Conservation (phyloP, 2,113 vertebrate genomes). For the Nerophis ophidion region DNA sequence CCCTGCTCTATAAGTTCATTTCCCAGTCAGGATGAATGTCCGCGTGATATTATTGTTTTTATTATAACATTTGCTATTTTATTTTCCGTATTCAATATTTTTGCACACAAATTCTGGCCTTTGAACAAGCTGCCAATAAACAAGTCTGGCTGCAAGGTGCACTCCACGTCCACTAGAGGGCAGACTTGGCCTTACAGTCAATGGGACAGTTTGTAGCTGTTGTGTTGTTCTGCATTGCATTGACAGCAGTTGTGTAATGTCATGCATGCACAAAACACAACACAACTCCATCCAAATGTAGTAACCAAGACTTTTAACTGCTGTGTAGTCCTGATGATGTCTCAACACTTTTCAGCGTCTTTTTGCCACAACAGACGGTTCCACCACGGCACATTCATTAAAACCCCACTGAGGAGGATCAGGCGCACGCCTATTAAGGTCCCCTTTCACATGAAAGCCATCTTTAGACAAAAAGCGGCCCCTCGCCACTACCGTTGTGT, state of each 20-base stretch:
- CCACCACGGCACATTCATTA: slow-evolving; percentile 64
- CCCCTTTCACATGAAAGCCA: slow-evolving; percentile 60
- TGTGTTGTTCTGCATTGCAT: not conserved
- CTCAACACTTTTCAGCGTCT: slow-evolving; percentile 18
- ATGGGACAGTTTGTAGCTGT: not conserved
- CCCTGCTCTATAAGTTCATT: too few relatives aligned
- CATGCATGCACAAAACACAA: too few relatives aligned
- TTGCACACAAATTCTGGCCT: too few relatives aligned
- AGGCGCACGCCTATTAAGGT: slow-evolving; percentile 55
- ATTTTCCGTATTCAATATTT: too few relatives aligned
- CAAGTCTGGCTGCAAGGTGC: too few relatives aligned
- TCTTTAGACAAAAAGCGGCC: slow-evolving; percentile 60
- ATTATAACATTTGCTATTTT: too few relatives aligned
- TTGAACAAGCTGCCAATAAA: too few relatives aligned
- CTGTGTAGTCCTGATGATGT: too few relatives aligned
- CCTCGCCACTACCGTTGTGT: slow-evolving; percentile 58
- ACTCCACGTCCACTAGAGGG: slow-evolving; percentile 31
- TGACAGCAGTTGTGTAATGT: not conserved
- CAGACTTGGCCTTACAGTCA: not conserved
- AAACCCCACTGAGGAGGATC: slow-evolving; percentile 57
- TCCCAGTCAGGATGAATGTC: too few relatives aligned
- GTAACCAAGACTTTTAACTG: too few relatives aligned
- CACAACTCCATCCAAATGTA: too few relatives aligned
- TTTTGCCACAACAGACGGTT: slow-evolving; percentile 36
- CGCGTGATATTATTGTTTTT: too few relatives aligned